Conservation (phyloP, 2,797 vertebrate species). For the Anguilla marmorata region DNA sequence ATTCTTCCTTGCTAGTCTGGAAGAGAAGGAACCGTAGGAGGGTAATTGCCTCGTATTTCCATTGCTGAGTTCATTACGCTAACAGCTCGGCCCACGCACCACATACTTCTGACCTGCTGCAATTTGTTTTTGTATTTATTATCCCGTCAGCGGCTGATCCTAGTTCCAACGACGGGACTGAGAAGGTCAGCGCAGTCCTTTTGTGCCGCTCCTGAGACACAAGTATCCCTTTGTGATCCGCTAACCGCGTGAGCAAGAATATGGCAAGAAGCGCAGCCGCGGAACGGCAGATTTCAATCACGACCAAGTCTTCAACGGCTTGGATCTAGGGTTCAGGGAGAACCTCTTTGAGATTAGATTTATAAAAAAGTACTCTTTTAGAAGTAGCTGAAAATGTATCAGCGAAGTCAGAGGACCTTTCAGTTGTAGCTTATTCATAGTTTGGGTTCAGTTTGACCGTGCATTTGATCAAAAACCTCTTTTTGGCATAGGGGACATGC, state of each 20-base stretch:
- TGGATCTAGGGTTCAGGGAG: neutral
- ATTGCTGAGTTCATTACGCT: slow-evolving; percentile 73
- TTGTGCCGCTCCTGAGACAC: slow-evolving; percentile 43
- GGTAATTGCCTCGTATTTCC: slow-evolving; percentile 77
- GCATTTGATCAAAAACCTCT: neutral
- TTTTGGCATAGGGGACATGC: neutral
- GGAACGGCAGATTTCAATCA: neutral
- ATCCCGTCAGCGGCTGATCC: slow-evolving; percentile 53
- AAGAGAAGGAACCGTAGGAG: slow-evolving; percentile 69
- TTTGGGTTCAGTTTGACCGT: neutral
- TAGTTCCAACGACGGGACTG: slow-evolving; percentile 27
- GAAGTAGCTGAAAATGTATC: neutral
- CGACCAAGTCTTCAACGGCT: neutral
- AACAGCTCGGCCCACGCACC: slow-evolving; percentile 68
- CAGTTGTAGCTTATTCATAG: neutral
- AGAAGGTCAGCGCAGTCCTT: slow-evolving; percentile 64
- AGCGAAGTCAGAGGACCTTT: neutral
- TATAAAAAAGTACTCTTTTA: neutral
- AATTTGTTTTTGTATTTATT: slow-evolving; percentile 76
- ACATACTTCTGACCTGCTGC: slow-evolving; percentile 74
- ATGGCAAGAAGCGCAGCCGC: slow-evolving; percentile 48
- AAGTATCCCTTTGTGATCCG: slow-evolving; percentile 64
- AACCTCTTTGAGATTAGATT: neutral
- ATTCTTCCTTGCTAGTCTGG: slow-evolving; percentile 64
- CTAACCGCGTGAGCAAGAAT: slow-evolving; percentile 50